Evolutionary conservation across 2,797 vertebrate species (phyloP).

Genomic region (Sphenopsis melanotis): DNA sequence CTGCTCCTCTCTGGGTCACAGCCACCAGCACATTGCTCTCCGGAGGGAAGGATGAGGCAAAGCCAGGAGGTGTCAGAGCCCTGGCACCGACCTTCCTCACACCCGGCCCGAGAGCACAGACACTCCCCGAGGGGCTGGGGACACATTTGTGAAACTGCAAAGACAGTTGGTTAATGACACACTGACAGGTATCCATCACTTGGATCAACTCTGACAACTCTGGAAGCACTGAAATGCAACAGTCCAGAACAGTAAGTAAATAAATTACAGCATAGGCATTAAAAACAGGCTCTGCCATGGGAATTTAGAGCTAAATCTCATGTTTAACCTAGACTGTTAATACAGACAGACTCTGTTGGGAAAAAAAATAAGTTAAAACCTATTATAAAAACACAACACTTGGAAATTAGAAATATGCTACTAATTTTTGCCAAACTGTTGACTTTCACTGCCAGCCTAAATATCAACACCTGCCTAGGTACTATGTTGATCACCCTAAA

Average conservation of each 20-base stretch:
- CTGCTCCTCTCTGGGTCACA: neutral
- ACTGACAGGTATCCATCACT: conserved; percentile 5
- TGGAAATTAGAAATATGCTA: neutral
- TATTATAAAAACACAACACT: neutral
- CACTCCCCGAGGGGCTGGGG: neutral
- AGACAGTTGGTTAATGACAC: neutral
- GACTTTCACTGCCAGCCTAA: neutral
- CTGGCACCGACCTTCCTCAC: neutral
- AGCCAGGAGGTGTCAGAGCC: neutral
- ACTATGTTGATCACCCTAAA: neutral
- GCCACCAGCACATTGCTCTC: neutral
- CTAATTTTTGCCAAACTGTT: neutral
- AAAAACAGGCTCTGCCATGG: neutral
- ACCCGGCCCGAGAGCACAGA: neutral
- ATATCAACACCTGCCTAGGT: neutral
- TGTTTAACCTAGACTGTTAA: neutral
- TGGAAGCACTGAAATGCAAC: neutral
- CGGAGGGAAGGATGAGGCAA: neutral
- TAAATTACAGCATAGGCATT: neutral
- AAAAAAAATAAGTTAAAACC: neutral
- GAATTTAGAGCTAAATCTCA: neutral
- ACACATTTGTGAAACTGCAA: neutral
- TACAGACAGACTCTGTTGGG: neutral
- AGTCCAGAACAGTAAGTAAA: neutral
- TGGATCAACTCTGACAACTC: conserved; percentile 2